Evolutionary conservation across 2,113 vertebrate genomes (phyloP).

Genomic region (Otis tarda): DNA sequence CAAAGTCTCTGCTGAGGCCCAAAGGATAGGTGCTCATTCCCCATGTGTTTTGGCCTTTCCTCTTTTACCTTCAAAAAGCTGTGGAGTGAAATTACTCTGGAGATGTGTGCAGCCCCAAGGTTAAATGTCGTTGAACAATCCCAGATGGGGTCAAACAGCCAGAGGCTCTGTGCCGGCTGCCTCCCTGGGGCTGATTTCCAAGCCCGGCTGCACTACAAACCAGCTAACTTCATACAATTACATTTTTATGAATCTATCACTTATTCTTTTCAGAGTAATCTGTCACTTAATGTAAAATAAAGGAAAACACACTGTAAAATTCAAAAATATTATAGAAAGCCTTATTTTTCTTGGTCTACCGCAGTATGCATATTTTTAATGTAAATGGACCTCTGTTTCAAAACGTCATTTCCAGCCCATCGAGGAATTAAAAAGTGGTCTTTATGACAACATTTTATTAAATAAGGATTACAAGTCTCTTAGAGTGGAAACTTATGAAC

Average conservation of each 20-base stretch:
- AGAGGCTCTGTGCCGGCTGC: background rate
- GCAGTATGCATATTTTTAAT: slow-evolving; percentile 24
- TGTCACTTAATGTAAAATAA: slow-evolving; percentile 24
- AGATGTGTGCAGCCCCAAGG: background rate
- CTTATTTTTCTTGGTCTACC: slow-evolving; percentile 43
- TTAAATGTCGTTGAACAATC: background rate
- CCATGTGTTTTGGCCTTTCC: background rate
- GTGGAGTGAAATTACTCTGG: background rate
- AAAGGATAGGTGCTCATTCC: background rate
- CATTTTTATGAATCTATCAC: background rate
- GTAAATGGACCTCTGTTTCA: slow-evolving; percentile 53
- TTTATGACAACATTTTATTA: slow-evolving; percentile 54
- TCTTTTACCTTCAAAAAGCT: background rate
- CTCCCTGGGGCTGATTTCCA: background rate
- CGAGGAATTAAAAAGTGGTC: slow-evolving; percentile 35
- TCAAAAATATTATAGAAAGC: slow-evolving; percentile 11
- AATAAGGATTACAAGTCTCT: slow-evolving; percentile 40
- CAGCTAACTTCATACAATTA: background rate
- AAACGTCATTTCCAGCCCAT: slow-evolving; percentile 29
- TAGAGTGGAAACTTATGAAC: slow-evolving; percentile 38
- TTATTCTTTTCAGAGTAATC: background rate
- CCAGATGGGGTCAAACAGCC: background rate
- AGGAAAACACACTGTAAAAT: background rate
- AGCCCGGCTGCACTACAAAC: background rate
- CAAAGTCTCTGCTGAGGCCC: background rate